These are phyloP conservation scores for Sebastes hubbsi DNA, from an alignment of 2,797 vertebrate genomes.

Conservation along the genomic window DNA sequence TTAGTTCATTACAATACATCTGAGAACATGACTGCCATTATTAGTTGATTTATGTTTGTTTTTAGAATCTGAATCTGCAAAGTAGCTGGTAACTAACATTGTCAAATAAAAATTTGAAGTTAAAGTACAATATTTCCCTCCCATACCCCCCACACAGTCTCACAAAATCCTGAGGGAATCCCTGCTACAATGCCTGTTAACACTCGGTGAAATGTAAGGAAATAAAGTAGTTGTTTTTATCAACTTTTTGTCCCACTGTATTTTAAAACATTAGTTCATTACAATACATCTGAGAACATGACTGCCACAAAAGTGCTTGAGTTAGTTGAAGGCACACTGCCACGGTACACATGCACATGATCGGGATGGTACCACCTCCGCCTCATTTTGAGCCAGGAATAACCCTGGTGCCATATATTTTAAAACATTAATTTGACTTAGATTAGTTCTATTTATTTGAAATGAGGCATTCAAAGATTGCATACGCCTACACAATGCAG, in stretches of 20 bases:
- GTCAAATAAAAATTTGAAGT: too few relatives aligned
- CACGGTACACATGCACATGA: neutral
- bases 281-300: neutral
- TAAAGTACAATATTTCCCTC: too few relatives aligned
- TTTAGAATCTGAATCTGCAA: too few relatives aligned
- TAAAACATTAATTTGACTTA: neutral
- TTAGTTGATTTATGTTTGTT: too few relatives aligned
- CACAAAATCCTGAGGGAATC: neutral
- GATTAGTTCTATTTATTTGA: neutral
- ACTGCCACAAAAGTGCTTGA: neutral
- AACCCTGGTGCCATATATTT: neutral
- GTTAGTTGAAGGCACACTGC: neutral
- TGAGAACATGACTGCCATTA: neutral
- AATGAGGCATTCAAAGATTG: neutral
- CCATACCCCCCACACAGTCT: neutral
- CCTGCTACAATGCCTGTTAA: neutral
- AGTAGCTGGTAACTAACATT: too few relatives aligned
- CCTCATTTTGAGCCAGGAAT: neutral
- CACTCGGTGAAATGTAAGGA: neutral
- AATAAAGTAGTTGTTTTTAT: neutral
- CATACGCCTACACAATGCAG: neutral
- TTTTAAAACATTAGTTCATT: neutral
- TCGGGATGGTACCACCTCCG: neutral
- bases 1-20: neutral
- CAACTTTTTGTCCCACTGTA: neutral